Conservation (phyloP, 1,140 invertebrate species). For the Lerema accius region DNA sequence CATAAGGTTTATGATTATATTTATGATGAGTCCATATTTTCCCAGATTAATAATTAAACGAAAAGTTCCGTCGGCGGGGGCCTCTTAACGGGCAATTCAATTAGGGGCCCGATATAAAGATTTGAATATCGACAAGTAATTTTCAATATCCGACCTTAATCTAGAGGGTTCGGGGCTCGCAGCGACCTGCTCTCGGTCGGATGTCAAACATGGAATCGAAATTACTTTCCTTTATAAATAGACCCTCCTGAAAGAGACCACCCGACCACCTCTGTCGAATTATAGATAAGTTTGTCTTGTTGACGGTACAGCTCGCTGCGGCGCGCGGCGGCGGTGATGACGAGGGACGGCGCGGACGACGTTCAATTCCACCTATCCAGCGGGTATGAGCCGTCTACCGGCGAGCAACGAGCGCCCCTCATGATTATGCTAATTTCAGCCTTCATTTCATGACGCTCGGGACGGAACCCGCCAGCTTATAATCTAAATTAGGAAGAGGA, state of each 20-base stretch:
- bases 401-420: slow-evolving; percentile 3
- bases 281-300: slow-evolving; percentile 31
- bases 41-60: background rate
- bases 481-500: slow-evolving; percentile 46
- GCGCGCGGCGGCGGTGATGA: slow-evolving; percentile 16
- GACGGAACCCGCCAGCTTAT: slow-evolving; percentile 32
- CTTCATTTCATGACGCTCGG: slow-evolving; percentile 36
- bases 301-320: slow-evolving; percentile 19
- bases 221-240: slow-evolving; percentile 38
- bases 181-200: slow-evolving; percentile 10
- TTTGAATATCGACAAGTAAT: slow-evolving; percentile 40
- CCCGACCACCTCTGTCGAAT: slow-evolving; percentile 13
- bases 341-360: too few species aligned
- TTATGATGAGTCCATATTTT: too few species aligned
- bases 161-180: slow-evolving; percentile 20
- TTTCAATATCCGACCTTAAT: slow-evolving; percentile 39
- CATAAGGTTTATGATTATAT: too few species aligned
- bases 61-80: background rate
- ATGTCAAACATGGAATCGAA: slow-evolving; percentile 30
- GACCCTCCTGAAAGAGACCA: slow-evolving; percentile 21
- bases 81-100: slow-evolving; percentile 26
- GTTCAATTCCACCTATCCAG: too few species aligned
- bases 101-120: slow-evolving; percentile 23
- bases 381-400: too few species aligned
- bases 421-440: slow-evolving; percentile 43